These are phyloP conservation scores for Helogale parvula DNA, from an alignment of 2,113 vertebrate species.

Conservation along the genomic window DNA sequence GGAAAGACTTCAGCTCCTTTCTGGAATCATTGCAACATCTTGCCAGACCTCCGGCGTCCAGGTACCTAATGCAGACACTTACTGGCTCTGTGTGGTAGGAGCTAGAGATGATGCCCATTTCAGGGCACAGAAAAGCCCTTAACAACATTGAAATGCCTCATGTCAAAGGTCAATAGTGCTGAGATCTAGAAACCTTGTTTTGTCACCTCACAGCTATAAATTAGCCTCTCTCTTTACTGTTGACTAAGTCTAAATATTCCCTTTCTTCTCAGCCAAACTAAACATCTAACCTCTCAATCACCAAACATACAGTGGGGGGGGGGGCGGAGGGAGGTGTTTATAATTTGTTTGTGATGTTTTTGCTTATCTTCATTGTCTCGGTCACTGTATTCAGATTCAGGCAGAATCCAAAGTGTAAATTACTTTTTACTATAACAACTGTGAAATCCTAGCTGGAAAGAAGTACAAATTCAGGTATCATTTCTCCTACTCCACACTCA, in stretches of 20 bases:
- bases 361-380: background rate
- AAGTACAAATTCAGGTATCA: background rate
- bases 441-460: background rate
- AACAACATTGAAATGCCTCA: background rate
- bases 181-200: background rate
- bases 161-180: background rate
- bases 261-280: background rate
- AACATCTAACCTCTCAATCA: background rate
- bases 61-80: background rate
- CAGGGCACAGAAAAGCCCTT: background rate
- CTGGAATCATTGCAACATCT: too few species aligned
- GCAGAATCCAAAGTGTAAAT: background rate
- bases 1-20: too few species aligned
- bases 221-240: background rate
- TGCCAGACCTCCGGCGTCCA: background rate
- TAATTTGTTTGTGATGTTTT: background rate
- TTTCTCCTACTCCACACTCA: background rate
- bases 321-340: fast-evolving
- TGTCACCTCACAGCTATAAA: background rate
- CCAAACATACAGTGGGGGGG: background rate
- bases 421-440: background rate
- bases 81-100: background rate
- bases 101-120: background rate
- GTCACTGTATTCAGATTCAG: background rate
- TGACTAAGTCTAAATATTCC: background rate